Percentiles rank a stretch among this genome's conserved stretches.
These are phyloP conservation scores for Leptopilina drosophilae DNA, from an alignment of 2,888 invertebrate species.

Conservation along the genomic window DNA sequence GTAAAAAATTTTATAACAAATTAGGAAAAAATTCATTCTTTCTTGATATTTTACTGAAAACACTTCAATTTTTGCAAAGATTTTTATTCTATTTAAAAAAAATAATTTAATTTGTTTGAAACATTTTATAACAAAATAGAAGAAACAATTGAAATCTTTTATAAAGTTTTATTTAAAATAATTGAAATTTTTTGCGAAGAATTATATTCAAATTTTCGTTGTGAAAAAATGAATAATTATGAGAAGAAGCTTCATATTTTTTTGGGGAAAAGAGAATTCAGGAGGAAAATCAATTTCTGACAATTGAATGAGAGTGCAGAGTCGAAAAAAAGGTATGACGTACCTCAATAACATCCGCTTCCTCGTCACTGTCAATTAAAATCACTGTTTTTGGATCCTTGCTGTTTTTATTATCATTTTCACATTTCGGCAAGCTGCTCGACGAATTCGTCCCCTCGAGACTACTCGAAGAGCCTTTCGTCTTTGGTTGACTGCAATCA, in stretches of 20 bases:
- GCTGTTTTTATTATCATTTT: slow-evolving; percentile 35
- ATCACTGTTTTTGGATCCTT: slow-evolving; percentile 15
- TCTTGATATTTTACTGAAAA: too few relatives aligned
- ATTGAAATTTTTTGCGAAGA: too few relatives aligned
- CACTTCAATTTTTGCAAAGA: neutral
- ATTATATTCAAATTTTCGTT: too few relatives aligned
- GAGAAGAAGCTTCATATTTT: neutral
- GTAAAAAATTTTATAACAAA: too few relatives aligned
- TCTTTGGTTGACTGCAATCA: slow-evolving; percentile 35
- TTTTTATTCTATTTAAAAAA: neutral
- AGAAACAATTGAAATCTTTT: neutral
- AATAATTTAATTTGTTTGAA: neutral
- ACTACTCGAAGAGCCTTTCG: slow-evolving; percentile 38
- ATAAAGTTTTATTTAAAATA: too few relatives aligned
- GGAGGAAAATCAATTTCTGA: slow-evolving; percentile 11
- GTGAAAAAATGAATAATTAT: too few relatives aligned
- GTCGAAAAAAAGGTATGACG: slow-evolving; percentile 14
- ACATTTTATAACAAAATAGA: neutral
- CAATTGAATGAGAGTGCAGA: neutral
- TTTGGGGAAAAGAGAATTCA: neutral
- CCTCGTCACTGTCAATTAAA: slow-evolving; percentile 45
- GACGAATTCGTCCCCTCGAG: slow-evolving; percentile 24
- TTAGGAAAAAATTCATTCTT: too few relatives aligned
- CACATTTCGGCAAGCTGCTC: slow-evolving; percentile 17
- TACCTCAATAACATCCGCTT: slow-evolving; percentile 47